Evolutionary conservation across 2,888 invertebrate genomes (phyloP).

Genomic region (Drosophila pseudotalamancana): DNA sequence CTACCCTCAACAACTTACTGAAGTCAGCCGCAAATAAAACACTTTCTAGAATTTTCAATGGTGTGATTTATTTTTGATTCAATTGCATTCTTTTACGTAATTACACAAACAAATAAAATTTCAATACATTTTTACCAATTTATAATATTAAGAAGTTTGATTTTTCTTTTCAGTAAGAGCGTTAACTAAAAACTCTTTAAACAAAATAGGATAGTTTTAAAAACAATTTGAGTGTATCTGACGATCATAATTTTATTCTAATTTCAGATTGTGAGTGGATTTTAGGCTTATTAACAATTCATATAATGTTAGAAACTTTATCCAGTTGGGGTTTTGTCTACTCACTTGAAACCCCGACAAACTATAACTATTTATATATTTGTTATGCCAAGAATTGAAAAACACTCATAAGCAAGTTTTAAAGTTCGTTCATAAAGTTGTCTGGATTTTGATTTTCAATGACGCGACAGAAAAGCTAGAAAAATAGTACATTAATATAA

Average conservation of each 20-base stretch:
- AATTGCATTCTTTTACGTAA: slow-evolving; percentile 69
- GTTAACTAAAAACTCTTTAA: slow-evolving; percentile 25
- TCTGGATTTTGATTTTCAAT: slow-evolving; percentile 63
- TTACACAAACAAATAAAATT: slow-evolving; percentile 52
- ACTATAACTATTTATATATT: background rate
- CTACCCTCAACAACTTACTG: background rate
- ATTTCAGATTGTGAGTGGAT: background rate
- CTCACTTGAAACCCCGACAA: background rate
- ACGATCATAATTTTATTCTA: no score
- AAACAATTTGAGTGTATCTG: background rate
- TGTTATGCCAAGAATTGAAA: background rate
- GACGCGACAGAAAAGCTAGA: slow-evolving; percentile 46
- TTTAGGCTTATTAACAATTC: background rate
- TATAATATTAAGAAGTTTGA: slow-evolving; percentile 1
- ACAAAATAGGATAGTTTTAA: slow-evolving; percentile 9
- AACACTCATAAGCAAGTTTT: slow-evolving; percentile 8
- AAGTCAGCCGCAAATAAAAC: background rate
- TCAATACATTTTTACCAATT: slow-evolving; percentile 16
- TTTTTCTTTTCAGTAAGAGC: background rate
- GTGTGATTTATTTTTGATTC: slow-evolving; percentile 76
- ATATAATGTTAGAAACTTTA: background rate
- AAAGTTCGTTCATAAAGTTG: slow-evolving; percentile 45
- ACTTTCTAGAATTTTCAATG: slow-evolving; percentile 50
- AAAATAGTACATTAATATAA: slow-evolving; percentile 57
- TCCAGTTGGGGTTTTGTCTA: background rate